Evolutionary conservation across 2,888 invertebrate genomes (phyloP), one percentile per base, ranked within the genome.

Genomic region (Drosophila hawaiiensis): DNA sequence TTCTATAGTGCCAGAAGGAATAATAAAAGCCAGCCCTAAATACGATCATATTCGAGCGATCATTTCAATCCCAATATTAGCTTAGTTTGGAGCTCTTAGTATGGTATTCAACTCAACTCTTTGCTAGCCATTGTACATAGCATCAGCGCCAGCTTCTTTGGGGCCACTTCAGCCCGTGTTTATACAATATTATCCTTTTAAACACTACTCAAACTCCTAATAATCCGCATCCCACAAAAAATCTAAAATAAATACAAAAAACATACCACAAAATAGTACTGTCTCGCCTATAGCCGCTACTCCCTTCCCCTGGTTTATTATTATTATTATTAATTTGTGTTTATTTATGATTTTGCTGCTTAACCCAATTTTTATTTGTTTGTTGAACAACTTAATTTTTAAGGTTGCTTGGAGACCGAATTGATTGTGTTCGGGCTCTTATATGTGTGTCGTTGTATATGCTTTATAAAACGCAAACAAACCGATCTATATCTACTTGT

Each of bases 401-500:
- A 80, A 73, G 74, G 74, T 87, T 84, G 80, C 80, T 79, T 82
- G 79, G 53, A 71, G 43, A 65, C 73, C 81, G 82, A 70, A 50
- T 61, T 47, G 14, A 59, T 47, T 41, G 76, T 76, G 82, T 50
- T 75, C 76, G 82, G 73, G 83, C n/a, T 79, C 78, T 73, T 83
- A 80, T 87, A 81, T 80, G 69, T 68, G 67, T 68, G 68, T 67
- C 58, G 68, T 75, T 83, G 82, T 87, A 84, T 76, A 76, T 78
- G 85, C 77, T 84, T 85, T 80, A 66, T 79, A 77, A 82, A 80
- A 73, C 76, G 77, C 82, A 91, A 80, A 80, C 81, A 82, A 89
- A 85, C 76, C 88, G 92, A 92, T 92, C 91, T 92, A 92, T 92
- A 89, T 92, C 92, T 92, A 91, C 91, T 93, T 93, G 92, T 94